Evolutionary conservation across 64 coral and sea anemone genomes (phyloP), one percentile per base, ranked within the genome.

Genomic region (Pocillopora damicornis): DNA sequence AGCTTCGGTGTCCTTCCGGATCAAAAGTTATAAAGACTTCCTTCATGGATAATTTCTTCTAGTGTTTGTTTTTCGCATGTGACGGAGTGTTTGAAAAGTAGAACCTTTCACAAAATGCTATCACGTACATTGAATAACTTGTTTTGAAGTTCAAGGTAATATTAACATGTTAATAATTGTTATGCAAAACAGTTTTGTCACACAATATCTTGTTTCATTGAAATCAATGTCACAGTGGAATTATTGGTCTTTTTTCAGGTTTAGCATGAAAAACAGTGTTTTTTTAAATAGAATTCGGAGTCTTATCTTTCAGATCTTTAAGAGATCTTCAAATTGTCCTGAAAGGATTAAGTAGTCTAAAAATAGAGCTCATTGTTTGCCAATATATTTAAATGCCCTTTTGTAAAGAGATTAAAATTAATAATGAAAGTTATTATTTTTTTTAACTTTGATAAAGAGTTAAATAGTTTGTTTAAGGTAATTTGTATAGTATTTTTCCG

Each of bases 111-210:
- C 63, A 22, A 85, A 72, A 72, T 85, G 17, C 72, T 42, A 72
- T 85, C 81, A 85, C 81, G 81, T 85, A 85, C 35, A 45, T 34
- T 82, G 64, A 13, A 23, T 12, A 42, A 18, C 25, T 7, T 9
- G 14, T 38, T 82, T 68, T 68, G 35, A 85, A 85, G 65, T 72
- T 72, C 63, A 85, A 72, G 65, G 37, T 58, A 85, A 72, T 85
- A 37, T 85, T 65, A 23, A 23, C 67, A 71, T 71, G 67, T 71
- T 7, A n/a, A 23, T 22, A 7, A 23, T 85, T 85, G 65, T 85
- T 69, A 57, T 85, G 81, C 63, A 57, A 85, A 72, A 72, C n/a
- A 22, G 20, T 14, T 63, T 1, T 71, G 67, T 71, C 67, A 71
- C 67, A 71, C 67, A 71, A 71, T 71, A 71, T 71, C 20, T 71